phyloP scores from a whole-genome alignment of 2,113 vertebrate genomes.

The Ptyas mucosa region DNA sequence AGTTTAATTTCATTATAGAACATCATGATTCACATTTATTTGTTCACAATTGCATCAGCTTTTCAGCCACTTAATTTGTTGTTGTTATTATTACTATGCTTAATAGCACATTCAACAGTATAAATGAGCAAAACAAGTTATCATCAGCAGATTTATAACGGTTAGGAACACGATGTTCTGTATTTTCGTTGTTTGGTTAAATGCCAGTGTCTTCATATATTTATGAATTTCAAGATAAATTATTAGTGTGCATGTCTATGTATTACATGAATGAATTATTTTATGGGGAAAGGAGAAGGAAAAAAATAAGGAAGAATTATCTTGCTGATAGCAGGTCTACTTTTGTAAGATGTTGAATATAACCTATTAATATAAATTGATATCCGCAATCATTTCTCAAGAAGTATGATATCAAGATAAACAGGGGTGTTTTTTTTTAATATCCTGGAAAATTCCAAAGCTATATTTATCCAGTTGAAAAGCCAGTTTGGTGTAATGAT shows the following conservation, averaged over 20 bases:
- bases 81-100: neutral
- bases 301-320: neutral
- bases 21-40: neutral
- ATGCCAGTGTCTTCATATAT: neutral
- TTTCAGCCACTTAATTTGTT: neutral
- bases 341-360: neutral
- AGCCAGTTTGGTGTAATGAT: neutral
- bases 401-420: neutral
- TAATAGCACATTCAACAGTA: neutral
- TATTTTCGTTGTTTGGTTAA: neutral
- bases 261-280: neutral
- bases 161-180: neutral
- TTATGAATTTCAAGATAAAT: neutral
- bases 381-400: neutral
- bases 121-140: neutral
- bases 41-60: neutral
- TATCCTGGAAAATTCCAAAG: neutral
- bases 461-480: neutral
- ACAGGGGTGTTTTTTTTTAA: neutral
- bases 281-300: neutral
- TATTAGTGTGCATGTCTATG: neutral
- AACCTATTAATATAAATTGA: neutral
- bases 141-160: neutral
- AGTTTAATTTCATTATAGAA: neutral
- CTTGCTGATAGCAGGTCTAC: neutral